Base-by-base conservation (phyloP, 2,888 invertebrate species). In the Zonitis immaculata region DNA sequence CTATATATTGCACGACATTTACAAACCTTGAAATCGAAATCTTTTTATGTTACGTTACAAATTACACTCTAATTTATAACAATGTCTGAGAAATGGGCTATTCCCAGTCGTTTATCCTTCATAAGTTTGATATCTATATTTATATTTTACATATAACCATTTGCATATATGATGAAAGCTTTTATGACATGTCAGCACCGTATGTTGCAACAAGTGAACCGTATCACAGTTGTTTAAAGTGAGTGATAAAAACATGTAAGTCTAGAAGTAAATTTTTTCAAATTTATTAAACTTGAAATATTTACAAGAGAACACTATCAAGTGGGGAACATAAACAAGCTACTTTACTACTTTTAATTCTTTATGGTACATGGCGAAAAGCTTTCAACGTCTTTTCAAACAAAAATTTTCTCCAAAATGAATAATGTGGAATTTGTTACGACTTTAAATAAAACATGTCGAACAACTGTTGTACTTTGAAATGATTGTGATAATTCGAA, bases 161-260 rank as follows among this genome's bases (percentile, higher is more conserved):
- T 39, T 39, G 39, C 39, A 39, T 39, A 39, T n/a, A 39, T 20
- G 39, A 39, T 39, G 39, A 20, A 39, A 39, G 39, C 39, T 39
- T 39, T 20, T 39, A 39, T 39, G 20, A 11, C 18, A 39, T 39
- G 39, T 20, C 39, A 39, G 20, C 39, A 39, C 39, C 39, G 20
- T 20, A 39, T 39, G 39, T 39, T 39, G 39, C 39, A 39, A 39
- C 39, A 39, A 39, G 39, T 39, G 39, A 39, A 39, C 11, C 18
- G 8, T 39, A 39, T 39, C 16, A 39, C 18, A 11, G 18, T 39
- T 11, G 16, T 20, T 5, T 39, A 39, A 39, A 39, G 20, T 39
- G 39, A 39, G 20, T 39, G 20, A 11, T 39, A 20, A 39, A 39
- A 39, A 18, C 20, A n/a, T 16, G 9, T 35, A n/a, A n/a, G n/a